phyloP scores from a whole-genome alignment of 2,888 invertebrate species.

The Andrena flavipes region DNA sequence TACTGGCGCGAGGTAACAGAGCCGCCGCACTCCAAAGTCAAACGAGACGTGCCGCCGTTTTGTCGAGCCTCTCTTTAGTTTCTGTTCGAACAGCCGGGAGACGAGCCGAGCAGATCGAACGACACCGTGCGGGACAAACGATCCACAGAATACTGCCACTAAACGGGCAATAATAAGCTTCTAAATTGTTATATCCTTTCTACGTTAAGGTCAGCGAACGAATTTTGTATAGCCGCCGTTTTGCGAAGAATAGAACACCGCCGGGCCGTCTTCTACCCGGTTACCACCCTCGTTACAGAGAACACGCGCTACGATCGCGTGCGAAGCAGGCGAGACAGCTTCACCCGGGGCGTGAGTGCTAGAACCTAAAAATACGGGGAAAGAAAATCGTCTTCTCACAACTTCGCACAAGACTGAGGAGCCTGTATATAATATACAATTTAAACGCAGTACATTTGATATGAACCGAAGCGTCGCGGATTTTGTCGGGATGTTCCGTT shows the following conservation, averaged over 20 bases:
- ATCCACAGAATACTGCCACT: constrained; percentile 41
- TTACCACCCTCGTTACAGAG: constrained; percentile 31
- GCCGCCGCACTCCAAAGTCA: constrained; percentile 39
- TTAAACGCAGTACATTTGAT: constrained; percentile 70
- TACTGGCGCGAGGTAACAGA: constrained; percentile 45
- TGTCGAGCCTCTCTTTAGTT: neutral
- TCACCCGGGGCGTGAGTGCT: constrained; percentile 44
- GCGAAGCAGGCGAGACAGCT: constrained; percentile 25
- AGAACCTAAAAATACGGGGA: constrained; percentile 15
- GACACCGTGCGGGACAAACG: neutral
- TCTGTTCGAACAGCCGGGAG: neutral
- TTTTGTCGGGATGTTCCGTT: constrained; percentile 52
- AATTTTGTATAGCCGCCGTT: constrained; percentile 23
- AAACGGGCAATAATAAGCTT: constrained; percentile 49
- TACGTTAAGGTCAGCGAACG: constrained; percentile 14
- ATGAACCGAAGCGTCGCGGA: constrained; percentile 58
- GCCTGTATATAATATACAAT: constrained; percentile 72
- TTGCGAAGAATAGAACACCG: neutral
- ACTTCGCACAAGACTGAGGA: constrained; percentile 75
- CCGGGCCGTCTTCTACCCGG: neutral
- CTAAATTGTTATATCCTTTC: constrained; percentile 19
- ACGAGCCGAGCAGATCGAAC: constrained; percentile 2
- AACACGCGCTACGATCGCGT: constrained; percentile 10
- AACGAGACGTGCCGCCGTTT: constrained; percentile 18
- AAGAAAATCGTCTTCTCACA: constrained; percentile 44